These are phyloP conservation scores for Rafetus swinhoei DNA, from an alignment of 2,113 vertebrate species.

Conservation along the genomic window DNA sequence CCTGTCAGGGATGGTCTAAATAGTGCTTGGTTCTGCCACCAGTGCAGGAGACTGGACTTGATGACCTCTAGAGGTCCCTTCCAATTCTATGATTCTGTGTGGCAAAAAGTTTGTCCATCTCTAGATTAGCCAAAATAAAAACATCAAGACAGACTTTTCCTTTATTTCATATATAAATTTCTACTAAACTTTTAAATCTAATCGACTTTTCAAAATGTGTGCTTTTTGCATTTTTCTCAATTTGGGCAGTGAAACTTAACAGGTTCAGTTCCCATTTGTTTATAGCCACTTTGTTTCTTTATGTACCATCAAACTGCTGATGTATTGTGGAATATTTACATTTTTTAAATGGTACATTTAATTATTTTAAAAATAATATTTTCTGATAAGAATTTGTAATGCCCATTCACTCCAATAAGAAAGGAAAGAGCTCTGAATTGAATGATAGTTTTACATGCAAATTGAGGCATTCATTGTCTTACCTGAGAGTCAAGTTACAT, in stretches of 20 bases:
- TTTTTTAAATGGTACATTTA: neutral
- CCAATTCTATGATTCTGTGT: no score
- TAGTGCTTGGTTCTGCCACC: no score
- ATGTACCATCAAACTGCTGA: neutral
- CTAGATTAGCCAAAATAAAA: neutral
- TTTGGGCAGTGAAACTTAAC: neutral
- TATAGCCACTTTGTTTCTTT: neutral
- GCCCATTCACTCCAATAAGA: neutral
- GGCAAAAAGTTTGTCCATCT: no score
- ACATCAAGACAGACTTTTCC: neutral
- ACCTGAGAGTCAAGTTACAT: fast-evolving
- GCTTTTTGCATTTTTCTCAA: neutral
- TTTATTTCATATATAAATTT: neutral
- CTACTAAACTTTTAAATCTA: neutral
- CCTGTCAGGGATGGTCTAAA: no score
- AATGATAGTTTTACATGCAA: neutral
- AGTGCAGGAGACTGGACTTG: no score
- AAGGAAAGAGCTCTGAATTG: neutral
- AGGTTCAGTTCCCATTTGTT: neutral
- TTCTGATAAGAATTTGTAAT: neutral
- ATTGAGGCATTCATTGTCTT: neutral
- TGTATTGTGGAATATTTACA: neutral
- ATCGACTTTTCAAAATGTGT: neutral
- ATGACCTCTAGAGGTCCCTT: no score
- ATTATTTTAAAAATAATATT: neutral